Base-by-base conservation (phyloP, 2,888 invertebrate genomes). In the Nomada lathburiana region DNA sequence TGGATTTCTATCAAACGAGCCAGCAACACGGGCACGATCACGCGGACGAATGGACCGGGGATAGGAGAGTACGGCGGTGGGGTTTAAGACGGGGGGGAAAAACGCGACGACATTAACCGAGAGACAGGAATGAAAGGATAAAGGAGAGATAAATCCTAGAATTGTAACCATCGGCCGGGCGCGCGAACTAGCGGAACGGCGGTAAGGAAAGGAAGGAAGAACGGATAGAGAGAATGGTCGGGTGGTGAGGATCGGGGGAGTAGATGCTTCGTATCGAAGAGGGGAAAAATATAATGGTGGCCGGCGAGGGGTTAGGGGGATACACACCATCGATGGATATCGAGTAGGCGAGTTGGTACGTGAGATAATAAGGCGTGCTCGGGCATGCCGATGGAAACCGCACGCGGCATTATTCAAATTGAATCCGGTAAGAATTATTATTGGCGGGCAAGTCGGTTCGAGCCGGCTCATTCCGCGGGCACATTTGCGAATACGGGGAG, bases 351-450 rank as follows among this genome's bases (percentile, higher is more conserved):
- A 91, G 89, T 89, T 90, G 90, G 90, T 92, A 93, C 92, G 93
- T 92, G 93, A 93, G 92, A 93, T 93, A 93, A 93, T 93, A 93
- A 93, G 93, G 92, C 91, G 90, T 90, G 91, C 90, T 90, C 86
- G 89, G 88, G 91, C 90, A 92, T 91, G 91, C 90, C 92, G 89
- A 92, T 93, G 92, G 90, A 92, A 93, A 93, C 93, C 93, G 92
- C 93, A 92, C 91, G 92, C 93, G 91, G 92, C 91, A 93, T 93
- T 93, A 93, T 93, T 93, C 92, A 93, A 93, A 93, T 93, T 93
- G 92, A 93, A 93, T 93, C 91, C 90, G 89, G 91, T 91, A 92
- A 92, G 93, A 92, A 92, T 93, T 92, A 93, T 93, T 92, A 93
- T 93, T 93, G 92, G 90, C 90, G 87, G 87, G 86, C 88, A 88